Base-by-base conservation (phyloP, 2,888 invertebrate species). In the Morpho deidamia region DNA sequence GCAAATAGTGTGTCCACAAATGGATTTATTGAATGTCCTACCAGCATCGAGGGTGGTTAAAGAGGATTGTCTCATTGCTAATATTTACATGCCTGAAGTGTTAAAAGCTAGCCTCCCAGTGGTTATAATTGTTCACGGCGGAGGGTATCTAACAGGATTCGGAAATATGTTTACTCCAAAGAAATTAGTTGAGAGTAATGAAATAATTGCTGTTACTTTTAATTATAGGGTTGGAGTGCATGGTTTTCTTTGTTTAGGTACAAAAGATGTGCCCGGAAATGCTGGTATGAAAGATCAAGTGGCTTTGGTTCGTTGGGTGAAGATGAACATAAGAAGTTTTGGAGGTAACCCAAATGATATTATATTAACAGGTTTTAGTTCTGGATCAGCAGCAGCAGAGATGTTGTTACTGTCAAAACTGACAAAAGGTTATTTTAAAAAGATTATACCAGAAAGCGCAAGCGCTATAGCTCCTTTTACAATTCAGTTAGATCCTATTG, bases 51-150 rank as follows among this genome's bases (percentile, higher is more conserved):
- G 41, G 39, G 44, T 2, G 8, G 54, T 57, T 4, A 54, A 55
- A 39, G 71, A 72, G 51, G 61, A 72, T 34, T 71, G 68, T 47
- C 63, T 71, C 0, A 51, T 71, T n/a, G 67, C 63, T 5, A 71
- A 69, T 47, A 52, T 71, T 2, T 67, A 58, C 48, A 64, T 66
- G 0, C 72, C 71, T 8, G 53, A 68, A 7, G 66, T 59, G 7
- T 52, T 60, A 11, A 51, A 63, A 34, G 61, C 46, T 0, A 57
- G 61, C 11, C 47, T 67, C 7, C 78, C 87, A 3, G 88, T 88
- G 0, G 61, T 87, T 39, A 77, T 88, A 8, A 68, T 72, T 45
- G 65, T 88, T 1, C 89, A 89, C 45, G 88, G 86, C 9, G 89
- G 89, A 3, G 82, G 72, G 7, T 86, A 74, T 52, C 69, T 79